A percentile compares a stretch with the other conserved stretches of the same genome.
These are phyloP conservation scores for Hemicentrotus pulcherrimus DNA, from an alignment of 35 echinoderm and acorn worm species.

Conservation along the genomic window DNA sequence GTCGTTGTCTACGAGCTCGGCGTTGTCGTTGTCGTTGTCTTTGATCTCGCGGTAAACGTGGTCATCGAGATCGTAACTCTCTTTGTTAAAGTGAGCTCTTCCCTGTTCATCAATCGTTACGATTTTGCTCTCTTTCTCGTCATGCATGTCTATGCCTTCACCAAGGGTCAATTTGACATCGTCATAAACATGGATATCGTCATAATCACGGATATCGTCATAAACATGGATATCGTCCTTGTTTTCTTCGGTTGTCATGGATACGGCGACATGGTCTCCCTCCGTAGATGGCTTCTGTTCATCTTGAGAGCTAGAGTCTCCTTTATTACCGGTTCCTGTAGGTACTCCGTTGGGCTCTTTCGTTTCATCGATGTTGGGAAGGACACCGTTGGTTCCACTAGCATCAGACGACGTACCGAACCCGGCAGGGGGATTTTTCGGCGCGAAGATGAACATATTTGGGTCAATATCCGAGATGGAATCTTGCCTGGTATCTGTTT, in stretches of 20 bases:
- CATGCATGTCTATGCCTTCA: background rate
- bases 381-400: background rate
- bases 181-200: background rate
- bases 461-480: background rate
- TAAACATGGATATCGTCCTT: background rate
- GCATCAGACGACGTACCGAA: background rate
- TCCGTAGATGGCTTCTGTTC: background rate
- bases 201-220: too few species aligned
- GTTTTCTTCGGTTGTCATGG: background rate
- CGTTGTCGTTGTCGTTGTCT: too few species aligned
- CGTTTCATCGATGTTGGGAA: background rate
- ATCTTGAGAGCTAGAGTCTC: background rate
- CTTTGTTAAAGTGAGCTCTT: background rate
- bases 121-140: background rate
- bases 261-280: background rate
- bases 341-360: background rate
- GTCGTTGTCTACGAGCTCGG: background rate
- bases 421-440: background rate
- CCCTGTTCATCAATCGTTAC: background rate
- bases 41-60: background rate
- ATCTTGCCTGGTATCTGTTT: background rate
- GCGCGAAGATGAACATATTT: conserved; percentile 18
- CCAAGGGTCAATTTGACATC: too few species aligned
- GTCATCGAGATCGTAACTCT: background rate
- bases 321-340: background rate